Evolutionary conservation across 2,888 invertebrate genomes (phyloP), one percentile per base, ranked within the genome.

Genomic region (Synergus itoensis): DNA sequence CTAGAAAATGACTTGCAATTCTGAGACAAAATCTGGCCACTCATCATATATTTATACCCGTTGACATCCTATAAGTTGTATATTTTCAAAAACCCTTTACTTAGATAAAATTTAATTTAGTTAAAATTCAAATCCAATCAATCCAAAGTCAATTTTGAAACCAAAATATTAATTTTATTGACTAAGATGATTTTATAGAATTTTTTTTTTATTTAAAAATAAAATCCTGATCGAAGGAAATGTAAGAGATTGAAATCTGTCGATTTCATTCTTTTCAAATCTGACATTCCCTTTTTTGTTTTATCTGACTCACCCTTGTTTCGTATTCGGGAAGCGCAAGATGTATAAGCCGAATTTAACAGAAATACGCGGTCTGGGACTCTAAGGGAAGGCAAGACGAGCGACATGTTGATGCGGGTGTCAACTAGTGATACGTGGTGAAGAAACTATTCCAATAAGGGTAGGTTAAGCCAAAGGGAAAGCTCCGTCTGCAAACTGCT

Each of bases 361-460:
- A 36, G 36, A 36, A 36, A 36, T 36, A 36, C 36, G 5, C 36
- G 36, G 36, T 36, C 36, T 36, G 5, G 36, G 5, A 36, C 36
- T 36, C 36, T 36, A 36, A 36, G 9, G 62, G 75, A 40, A 41
- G 64, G 57, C 64, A 78, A 79, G 48, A 69, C 67, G 76, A 78
- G 78, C 69, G 12, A 14, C 21, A 18, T 67, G 62, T 57, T 69
- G 78, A 77, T 80, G 73, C 63, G 77, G 75, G 79, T 67, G 60
- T 67, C 73, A 45, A 75, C 64, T 57, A 64, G 48, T 75, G 73
- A 80, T 80, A 79, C 78, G 76, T 79, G 78, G 65, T 64, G 65
- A 81, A 80, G 79, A 81, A 81, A 81, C 82, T 82, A 80, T 80
- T 82, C 80, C 82, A 80, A 82, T 82, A 80, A 82, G 78, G 41